phyloP scores from a whole-genome alignment of 2,888 invertebrate species.

The Sinodicranocentrus sp. region DNA sequence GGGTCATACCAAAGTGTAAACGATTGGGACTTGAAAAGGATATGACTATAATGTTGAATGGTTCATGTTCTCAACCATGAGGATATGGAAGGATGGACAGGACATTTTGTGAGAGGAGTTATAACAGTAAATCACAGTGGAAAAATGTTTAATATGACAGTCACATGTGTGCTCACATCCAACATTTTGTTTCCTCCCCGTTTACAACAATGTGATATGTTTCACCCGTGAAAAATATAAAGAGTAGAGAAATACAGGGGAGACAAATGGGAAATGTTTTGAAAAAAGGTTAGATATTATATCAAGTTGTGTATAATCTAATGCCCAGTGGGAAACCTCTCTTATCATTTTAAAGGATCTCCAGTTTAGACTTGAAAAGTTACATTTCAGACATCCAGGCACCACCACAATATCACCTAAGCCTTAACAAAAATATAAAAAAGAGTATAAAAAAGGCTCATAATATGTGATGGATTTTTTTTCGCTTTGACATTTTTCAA shows the following conservation, averaged over 20 bases:
- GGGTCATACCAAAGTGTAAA: no score
- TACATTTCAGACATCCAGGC: conserved; percentile 64
- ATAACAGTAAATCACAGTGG: conserved; percentile 62
- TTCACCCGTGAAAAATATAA: no score
- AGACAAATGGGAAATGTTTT: no score
- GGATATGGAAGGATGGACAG: background rate
- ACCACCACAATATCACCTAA: conserved; percentile 12
- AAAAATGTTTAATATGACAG: conserved; percentile 63
- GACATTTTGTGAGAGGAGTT: background rate
- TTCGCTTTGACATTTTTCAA: conserved; percentile 16
- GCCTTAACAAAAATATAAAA: background rate
- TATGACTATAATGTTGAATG: no score
- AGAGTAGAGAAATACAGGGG: no score
- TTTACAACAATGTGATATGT: no score
- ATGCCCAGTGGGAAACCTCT: no score
- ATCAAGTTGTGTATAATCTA: no score
- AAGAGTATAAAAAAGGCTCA: background rate
- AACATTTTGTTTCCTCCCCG: no score
- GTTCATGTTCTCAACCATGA: conserved; percentile 17
- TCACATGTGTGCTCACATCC: conserved; percentile 62
- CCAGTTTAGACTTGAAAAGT: conserved; percentile 4
- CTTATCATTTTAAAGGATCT: no score
- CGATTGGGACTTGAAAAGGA: no score
- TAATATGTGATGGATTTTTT: background rate
- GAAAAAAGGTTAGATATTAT: no score